Base-by-base conservation (phyloP, 2,888 invertebrate species). In the Tribolium freemani region DNA sequence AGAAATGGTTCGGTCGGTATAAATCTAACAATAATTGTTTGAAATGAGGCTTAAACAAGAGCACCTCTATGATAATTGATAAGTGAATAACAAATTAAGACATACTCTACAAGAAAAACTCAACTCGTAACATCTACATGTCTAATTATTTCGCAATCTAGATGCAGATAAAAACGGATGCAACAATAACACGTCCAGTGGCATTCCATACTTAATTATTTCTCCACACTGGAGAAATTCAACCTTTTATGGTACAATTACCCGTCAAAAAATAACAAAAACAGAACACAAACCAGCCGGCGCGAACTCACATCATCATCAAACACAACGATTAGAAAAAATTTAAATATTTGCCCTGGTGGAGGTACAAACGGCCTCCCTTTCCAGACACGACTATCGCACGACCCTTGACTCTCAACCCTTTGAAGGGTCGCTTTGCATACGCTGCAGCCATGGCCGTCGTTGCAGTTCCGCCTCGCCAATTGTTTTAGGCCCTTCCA, bases 401-500 rank as follows among this genome's bases (percentile, higher is more conserved):
- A 67, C 69, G 54, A 64, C 72, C 66, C 71, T 53, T 71, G 38
- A 61, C 53, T 71, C 63, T 71, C 76, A 78, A 79, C 78, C 79
- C 79, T 79, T 79, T 77, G 57, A 63, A 64, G 56, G 45, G 13
- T 51, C 63, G 61, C 69, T 48, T 54, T 54, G 54, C 75, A 73
- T 74, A 70, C 77, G 75, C 5, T 5, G 26, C 26, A 26, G 26
- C 26, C 26, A 81, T 82, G 82, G 82, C 80, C 69, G 82, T 75
- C 78, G 67, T 50, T 74, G 75, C 72, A 60, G 80, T 76, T 77
- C 79, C 82, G 82, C 83, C 83, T 81, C 75, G 73, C 64, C 79
- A 75, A 83, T 83, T 83, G 83, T 83, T 82, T 83, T 79, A 80
- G 74, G 78, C 80, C 81, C 81, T 82, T 80, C 78, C 80, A 77